Evolutionary conservation across 1,140 invertebrate genomes (phyloP), one percentile per base, ranked within the genome.

Genomic region (Sycobia sp.): DNA sequence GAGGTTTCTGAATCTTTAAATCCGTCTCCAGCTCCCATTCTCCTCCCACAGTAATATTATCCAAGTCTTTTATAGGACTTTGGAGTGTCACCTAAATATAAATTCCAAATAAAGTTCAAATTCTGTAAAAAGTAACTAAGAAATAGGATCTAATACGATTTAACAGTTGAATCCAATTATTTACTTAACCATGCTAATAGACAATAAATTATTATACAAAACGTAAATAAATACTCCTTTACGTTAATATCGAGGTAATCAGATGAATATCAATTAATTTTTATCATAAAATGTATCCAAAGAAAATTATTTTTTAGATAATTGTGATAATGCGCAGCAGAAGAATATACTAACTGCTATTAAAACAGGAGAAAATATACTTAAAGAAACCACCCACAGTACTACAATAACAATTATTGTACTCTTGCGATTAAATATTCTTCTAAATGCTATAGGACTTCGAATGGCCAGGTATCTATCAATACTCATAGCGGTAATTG

Each of bases 401-500:
- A 82, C 69, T 0, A 82, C 71, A 16, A 92, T 89, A 1, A 88
- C 82, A 7, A 84, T 74, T 29, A 86, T 82, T 0, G 88, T 89
- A 3, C 85, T 87, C n/a, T 85, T 85, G 14, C 87, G 75, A 54
- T 87, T 89, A 20, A 89, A 88, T 53, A 88, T 78, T 75, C 87
- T 84, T 41, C 87, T 82, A 68, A 88, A 84, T 11, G 86, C 84
- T 56, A 91, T 87, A 0, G 90, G 89, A 74, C 89, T 88, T 39
- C 88, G 85, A 66, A 92, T 91, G 8, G 90, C 90, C 41, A 91
- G 74, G 69, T 88, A 90, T 32, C 91, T 82, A 72, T 92, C 90
- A 20, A 92, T 82, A 34, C 89, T 90, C 87, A 92, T 90, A 0
- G 88, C 88, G 0, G 88, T 89, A 58, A 92, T 90, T 1, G 90